A percentile compares a stretch with the other conserved stretches of the same genome.
These are phyloP conservation scores for Tragelaphus buxtoni DNA, from an alignment of 2,113 vertebrate species.

Conservation along the genomic window DNA sequence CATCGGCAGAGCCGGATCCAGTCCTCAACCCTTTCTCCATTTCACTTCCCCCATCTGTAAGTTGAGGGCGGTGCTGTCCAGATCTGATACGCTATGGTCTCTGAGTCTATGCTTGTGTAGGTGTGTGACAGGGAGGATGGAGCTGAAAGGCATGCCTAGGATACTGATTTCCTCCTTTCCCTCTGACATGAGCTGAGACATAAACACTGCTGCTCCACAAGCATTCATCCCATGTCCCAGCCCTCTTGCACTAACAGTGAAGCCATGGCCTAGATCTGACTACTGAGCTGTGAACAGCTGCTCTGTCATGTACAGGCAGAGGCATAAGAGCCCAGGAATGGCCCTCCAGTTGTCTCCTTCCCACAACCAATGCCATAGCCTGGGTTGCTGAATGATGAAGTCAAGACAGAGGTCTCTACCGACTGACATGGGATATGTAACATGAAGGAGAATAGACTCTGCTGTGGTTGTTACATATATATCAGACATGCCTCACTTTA, in stretches of 20 bases:
- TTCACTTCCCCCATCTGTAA: not conserved
- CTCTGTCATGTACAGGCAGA: not conserved
- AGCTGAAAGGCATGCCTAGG: not conserved
- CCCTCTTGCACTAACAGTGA: not conserved
- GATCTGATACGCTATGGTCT: not conserved
- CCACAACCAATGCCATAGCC: not conserved
- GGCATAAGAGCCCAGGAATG: not conserved
- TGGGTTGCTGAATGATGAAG: not conserved
- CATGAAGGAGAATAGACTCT: not conserved
- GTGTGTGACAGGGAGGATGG: not conserved
- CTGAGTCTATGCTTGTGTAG: not conserved
- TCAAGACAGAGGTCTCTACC: not conserved
- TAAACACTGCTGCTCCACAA: not conserved
- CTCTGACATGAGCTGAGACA: not conserved
- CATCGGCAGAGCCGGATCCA: accelerated
- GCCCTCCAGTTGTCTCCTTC: not conserved
- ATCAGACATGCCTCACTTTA: not conserved
- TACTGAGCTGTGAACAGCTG: not conserved
- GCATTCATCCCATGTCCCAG: accelerated
- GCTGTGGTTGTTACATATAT: not conserved
- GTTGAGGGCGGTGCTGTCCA: accelerated
- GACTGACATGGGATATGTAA: no score
- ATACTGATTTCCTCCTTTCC: not conserved
- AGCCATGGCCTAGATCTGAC: not conserved
- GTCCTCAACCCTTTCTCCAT: not conserved